Conservation (phyloP, 2,888 invertebrate genomes). For the Argynnis bischoffii region DNA sequence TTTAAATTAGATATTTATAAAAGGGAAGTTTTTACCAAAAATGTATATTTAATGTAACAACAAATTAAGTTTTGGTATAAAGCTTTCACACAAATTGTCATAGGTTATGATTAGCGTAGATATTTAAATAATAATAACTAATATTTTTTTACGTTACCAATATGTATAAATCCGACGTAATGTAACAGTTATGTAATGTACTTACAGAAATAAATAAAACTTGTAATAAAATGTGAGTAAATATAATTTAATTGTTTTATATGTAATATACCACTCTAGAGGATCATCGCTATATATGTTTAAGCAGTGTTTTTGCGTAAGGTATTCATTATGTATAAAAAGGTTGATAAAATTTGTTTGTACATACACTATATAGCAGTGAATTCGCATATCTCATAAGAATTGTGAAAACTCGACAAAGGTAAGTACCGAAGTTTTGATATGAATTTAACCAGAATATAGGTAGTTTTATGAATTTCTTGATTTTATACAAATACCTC, state of each 20-base stretch:
- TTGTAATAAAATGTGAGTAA: conserved; percentile 75
- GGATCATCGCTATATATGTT: no score
- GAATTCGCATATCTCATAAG: no score
- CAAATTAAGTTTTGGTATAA: conserved; percentile 74
- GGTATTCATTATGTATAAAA: no score
- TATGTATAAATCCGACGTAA: conserved; percentile 57
- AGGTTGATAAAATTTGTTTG: no score
- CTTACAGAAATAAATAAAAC: conserved; percentile 59
- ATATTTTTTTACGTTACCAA: conserved; percentile 68
- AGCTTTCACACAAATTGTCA: conserved; percentile 75
- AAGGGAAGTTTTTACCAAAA: conserved; percentile 78
- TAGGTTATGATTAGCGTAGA: conserved; percentile 60
- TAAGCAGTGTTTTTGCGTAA: no score
- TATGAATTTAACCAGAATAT: no score
- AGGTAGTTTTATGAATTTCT: no score
- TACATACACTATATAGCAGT: no score
- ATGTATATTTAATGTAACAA: conserved; percentile 67
- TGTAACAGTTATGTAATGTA: conserved; percentile 54
- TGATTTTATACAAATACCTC: no score
- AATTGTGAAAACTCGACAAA: no score
- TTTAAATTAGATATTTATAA: conserved; percentile 71
- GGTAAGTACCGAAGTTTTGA: no score
- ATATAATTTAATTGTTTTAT: conserved; percentile 48
- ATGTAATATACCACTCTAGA: conserved; percentile 17
- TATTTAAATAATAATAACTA: conserved; percentile 68